Percentiles rank a stretch among this genome's conserved stretches.
Conservation (phyloP, 2,797 vertebrate genomes). For the Alouatta caraya region DNA sequence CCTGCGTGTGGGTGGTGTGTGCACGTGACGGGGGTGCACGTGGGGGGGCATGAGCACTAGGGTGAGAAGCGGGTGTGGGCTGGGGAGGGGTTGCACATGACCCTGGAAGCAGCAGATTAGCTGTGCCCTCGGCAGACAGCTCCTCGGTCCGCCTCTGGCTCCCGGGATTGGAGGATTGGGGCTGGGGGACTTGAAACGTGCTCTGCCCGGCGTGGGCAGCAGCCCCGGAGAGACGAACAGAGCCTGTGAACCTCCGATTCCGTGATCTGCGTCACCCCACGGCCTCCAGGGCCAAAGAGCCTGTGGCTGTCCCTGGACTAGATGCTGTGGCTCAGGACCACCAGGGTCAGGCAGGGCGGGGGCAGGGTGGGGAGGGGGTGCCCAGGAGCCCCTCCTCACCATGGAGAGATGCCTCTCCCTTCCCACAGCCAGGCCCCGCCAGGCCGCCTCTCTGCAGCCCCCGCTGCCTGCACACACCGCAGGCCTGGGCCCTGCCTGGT, state of each 20-base stretch:
- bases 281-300: background rate
- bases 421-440: background rate
- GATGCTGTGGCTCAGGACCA: background rate
- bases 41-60: fast-evolving
- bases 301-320: background rate
- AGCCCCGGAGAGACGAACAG: too few species aligned
- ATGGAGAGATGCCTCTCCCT: background rate
- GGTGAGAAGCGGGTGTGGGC: background rate
- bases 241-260: background rate
- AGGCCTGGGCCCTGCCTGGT: background rate
- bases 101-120: background rate
- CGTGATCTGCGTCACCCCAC: background rate
- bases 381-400: background rate
- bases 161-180: fast-evolving
- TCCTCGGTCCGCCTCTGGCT: fast-evolving
- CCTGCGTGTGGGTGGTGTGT: background rate
- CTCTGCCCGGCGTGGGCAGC: background rate
- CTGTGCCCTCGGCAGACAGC: background rate
- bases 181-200: background rate
- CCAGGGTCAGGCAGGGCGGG: background rate
- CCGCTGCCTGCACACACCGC: fast-evolving
- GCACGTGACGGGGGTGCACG: too few species aligned
- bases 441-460: fast-evolving
- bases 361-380: background rate
- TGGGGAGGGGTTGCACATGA: too few species aligned